A percentile compares a stretch with the other conserved stretches of the same genome.
phyloP scores from a whole-genome alignment of 2,113 vertebrate species.

The Hippopotamus amphibius region DNA sequence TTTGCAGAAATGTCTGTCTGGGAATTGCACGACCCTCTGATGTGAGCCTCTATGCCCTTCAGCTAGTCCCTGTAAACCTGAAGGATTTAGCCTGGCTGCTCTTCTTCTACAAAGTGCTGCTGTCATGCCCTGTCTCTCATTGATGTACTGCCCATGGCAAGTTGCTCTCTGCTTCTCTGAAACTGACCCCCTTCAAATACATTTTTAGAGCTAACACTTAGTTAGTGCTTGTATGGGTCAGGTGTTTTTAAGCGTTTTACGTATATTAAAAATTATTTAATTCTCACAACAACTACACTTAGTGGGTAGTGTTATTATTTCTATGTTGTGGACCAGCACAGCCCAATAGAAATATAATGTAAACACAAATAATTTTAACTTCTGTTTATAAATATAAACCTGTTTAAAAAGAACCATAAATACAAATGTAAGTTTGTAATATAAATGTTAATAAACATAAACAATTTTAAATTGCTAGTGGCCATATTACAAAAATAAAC shows the following conservation, averaged over 20 bases:
- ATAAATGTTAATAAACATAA: not conserved
- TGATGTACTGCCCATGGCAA: not conserved
- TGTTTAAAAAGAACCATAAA: too few species aligned
- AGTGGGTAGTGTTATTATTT: not conserved
- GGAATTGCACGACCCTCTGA: rapidly evolving
- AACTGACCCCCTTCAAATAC: not conserved
- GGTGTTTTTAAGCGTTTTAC: not conserved
- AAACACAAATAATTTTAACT: not conserved
- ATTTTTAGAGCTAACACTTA: not conserved
- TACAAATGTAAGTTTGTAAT: too few species aligned
- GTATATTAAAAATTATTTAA: not conserved
- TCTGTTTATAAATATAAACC: too few species aligned
- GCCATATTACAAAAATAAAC: not conserved
- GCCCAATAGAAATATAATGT: not conserved
- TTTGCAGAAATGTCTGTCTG: not conserved
- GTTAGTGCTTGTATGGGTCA: not conserved
- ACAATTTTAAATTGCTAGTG: slow-evolving; percentile 31
- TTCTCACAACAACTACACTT: not conserved
- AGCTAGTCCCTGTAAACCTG: not conserved
- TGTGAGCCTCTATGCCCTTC: not conserved
- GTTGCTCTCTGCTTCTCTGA: not conserved
- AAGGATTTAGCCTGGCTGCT: not conserved
- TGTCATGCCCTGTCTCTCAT: not conserved
- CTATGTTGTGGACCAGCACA: not conserved
- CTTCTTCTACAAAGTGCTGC: not conserved